phyloP scores from a whole-genome alignment of 1,140 invertebrate species.

The Bombus impatiens region DNA sequence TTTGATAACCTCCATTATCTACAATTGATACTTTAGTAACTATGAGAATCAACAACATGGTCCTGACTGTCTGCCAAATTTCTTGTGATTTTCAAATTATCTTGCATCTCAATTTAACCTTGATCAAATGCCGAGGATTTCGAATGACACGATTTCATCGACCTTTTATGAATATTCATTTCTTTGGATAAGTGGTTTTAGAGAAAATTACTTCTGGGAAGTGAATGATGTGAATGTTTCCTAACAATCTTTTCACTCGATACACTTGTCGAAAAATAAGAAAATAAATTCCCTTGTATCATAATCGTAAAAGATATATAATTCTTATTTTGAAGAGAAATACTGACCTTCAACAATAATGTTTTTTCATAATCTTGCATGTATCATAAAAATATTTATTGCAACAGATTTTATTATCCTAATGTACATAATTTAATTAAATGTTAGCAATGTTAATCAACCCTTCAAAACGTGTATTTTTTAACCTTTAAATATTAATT shows the following conservation, averaged over 20 bases:
- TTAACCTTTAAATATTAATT: background rate
- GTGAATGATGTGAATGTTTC: background rate
- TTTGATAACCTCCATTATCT: background rate
- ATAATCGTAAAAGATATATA: background rate
- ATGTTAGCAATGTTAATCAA: background rate
- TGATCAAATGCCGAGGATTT: too few species aligned
- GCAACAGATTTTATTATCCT: background rate
- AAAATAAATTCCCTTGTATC: background rate
- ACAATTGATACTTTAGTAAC: background rate
- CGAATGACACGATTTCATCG: background rate
- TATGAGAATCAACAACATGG: background rate
- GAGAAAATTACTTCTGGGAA: background rate
- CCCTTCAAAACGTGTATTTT: background rate
- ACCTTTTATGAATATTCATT: background rate
- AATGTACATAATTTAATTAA: conserved; percentile 2
- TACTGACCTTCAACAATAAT: background rate
- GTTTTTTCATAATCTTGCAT: background rate
- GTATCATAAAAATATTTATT: background rate
- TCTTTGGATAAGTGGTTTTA: background rate
- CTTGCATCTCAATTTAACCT: too few species aligned
- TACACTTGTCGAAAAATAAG: background rate
- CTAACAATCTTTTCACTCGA: background rate
- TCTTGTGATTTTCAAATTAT: background rate
- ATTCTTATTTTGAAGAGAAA: background rate
- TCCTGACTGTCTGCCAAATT: background rate